phyloP scores from a whole-genome alignment of 2,113 vertebrate species.

The Alosa alosa region DNA sequence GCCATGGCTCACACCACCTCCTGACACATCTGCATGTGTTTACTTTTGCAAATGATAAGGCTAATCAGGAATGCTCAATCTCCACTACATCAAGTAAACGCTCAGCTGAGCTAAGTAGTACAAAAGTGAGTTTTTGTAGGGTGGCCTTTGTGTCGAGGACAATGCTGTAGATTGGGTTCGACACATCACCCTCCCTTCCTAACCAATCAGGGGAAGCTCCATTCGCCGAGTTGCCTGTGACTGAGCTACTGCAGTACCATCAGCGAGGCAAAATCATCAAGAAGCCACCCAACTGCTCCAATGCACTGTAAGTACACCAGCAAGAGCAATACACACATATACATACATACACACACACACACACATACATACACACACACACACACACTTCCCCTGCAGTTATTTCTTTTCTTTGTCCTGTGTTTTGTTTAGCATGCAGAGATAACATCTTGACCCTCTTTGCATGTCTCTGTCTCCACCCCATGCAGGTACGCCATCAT shows the following conservation, averaged over 20 bases:
- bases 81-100: too few species aligned
- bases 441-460: neutral
- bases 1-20: neutral
- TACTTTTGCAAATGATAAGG: too few species aligned
- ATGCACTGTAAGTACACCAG: constrained; percentile 74
- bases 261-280: constrained; percentile 83
- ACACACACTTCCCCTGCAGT: neutral
- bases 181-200: neutral
- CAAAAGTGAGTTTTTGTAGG: neutral
- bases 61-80: too few species aligned
- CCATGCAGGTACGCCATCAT: constrained; percentile 79
- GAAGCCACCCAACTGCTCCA: constrained; percentile 79
- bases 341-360: neutral
- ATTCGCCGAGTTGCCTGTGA: constrained; percentile 81
- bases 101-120: neutral
- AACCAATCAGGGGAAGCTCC: constrained; percentile 82
- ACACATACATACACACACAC: constrained; percentile 1
- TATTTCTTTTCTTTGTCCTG: neutral
- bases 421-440: neutral
- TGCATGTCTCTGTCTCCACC: neutral
- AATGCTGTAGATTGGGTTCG: neutral
- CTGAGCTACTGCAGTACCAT: constrained; percentile 81
- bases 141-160: neutral
- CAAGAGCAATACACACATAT: neutral
- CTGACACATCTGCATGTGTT: too few species aligned